Base-by-base conservation (phyloP, 2,113 vertebrate species). In the Platichthys flesus region DNA sequence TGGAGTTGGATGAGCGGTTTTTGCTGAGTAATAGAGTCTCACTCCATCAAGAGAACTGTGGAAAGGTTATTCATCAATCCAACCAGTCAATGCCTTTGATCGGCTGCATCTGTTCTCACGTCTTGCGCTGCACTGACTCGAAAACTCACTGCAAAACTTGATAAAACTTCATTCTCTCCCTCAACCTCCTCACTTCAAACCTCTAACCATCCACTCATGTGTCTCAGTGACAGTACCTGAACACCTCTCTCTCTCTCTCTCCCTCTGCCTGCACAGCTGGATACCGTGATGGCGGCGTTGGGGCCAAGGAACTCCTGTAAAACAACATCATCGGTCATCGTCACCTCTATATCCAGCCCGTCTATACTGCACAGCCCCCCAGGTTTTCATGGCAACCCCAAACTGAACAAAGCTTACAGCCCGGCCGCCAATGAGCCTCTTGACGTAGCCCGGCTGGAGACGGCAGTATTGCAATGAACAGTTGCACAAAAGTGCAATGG, bases 311-410 rank as follows among this genome's bases (percentile, higher is more conserved):
- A 56, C 10, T 13, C 0, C 2, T 61, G 35, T 16, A 82, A 74
- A 71, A 63, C 47, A n/a, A 68, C 84, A 9, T 74, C 94, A 10
- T 84, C 93, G 14, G 69, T 94, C 80, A 87, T 95, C 23, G 91
- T 93, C 56, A 93, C 94, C 0, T 93, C 93, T 23, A 92, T 92
- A 60, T 93, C 93, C 69, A 93, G 84, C 84, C 90, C 91, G 0
- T 82, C 83, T 3, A 70, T 92, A 57, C 7, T 87, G 63, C 74
- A 89, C 4, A 85, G 83, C 63, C 88, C 78, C 14, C 74, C 75
- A 1, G 75, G 77, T 81, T 91, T 71, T 71, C 84, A 81, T 5
- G 80, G 85, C 58, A 89, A 81, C 82, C 76, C 78, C 45, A 87
- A 88, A 83, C 1, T 73, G 35, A 83, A 76, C 73, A 89, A 88